Percentiles rank a stretch among this genome's conserved stretches.
These are phyloP conservation scores for Lacerta agilis DNA, from an alignment of 2,797 vertebrate species.

Conservation along the genomic window DNA sequence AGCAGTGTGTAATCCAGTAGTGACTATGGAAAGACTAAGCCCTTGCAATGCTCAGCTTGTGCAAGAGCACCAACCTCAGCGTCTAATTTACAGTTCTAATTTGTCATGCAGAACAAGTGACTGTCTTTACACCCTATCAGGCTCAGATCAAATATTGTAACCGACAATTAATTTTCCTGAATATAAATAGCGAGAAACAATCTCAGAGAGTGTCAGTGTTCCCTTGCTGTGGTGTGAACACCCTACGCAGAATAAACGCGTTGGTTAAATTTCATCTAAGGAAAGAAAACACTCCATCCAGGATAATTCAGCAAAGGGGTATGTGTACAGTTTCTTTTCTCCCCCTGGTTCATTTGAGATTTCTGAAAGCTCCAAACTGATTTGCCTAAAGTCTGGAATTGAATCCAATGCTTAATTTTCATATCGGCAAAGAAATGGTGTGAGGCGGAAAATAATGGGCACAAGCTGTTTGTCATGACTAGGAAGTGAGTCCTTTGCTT, in stretches of 20 bases:
- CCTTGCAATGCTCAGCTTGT: neutral
- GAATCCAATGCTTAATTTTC: neutral
- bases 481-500: neutral
- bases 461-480: neutral
- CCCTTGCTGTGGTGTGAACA: neutral
- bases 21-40: neutral
- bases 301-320: conserved; percentile 5
- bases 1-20: neutral
- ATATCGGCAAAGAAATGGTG: neutral
- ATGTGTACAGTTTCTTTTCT: neutral
- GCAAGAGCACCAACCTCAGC: neutral
- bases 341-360: neutral
- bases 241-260: neutral
- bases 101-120: conserved; percentile 18
- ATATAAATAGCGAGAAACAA: conserved; percentile 2
- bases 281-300: neutral
- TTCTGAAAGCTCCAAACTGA: neutral
- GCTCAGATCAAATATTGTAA: conserved; percentile 16
- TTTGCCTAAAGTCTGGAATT: neutral
- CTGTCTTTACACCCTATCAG: neutral
- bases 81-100: conserved; percentile 17
- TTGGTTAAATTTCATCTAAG: neutral
- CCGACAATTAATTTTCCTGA: conserved; percentile 1
- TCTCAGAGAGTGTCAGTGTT: neutral
- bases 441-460: neutral